Evolutionary conservation across 2,888 invertebrate genomes (phyloP).

Genomic region (Atherix ibis): DNA sequence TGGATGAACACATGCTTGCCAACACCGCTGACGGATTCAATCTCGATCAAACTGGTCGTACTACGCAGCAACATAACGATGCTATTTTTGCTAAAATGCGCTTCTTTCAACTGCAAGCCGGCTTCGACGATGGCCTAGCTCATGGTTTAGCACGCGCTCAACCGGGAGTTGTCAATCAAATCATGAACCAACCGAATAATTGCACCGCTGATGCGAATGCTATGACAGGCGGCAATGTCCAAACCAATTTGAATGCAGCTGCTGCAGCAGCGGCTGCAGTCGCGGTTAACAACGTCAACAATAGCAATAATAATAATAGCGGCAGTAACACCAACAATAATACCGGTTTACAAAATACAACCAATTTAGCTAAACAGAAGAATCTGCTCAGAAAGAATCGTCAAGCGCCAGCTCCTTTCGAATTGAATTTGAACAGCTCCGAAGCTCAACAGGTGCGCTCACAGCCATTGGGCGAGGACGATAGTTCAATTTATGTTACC

Average conservation of each 20-base stretch:
- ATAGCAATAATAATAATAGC: constrained; percentile 13
- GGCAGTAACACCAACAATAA: constrained; percentile 5
- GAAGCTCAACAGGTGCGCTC: constrained; percentile 30
- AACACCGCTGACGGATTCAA: constrained; percentile 24
- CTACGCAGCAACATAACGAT: constrained; percentile 26
- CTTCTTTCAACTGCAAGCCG: constrained; percentile 29
- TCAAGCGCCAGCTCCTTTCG: constrained; percentile 23
- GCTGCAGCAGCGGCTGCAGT: constrained; percentile 9
- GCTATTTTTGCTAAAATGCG: constrained; percentile 31
- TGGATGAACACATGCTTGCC: constrained; percentile 23
- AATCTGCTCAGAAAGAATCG: constrained; percentile 29
- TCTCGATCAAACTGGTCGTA: constrained; percentile 28
- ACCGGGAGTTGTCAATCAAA: constrained; percentile 15
- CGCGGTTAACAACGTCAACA: constrained; percentile 16
- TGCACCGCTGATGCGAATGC: neutral
- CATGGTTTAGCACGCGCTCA: constrained; percentile 16
- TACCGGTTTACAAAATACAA: constrained; percentile 5
- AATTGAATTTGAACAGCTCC: constrained; percentile 20
- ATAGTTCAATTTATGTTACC: constrained; percentile 12
- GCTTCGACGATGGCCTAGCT: constrained; percentile 27
- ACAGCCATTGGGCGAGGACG: constrained; percentile 34
- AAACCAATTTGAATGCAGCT: constrained; percentile 8
- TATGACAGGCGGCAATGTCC: constrained; percentile 12
- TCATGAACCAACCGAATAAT: constrained; percentile 11
- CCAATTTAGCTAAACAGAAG: constrained; percentile 16